Percentiles rank a stretch among this genome's conserved stretches.
Conservation (phyloP, 2,888 invertebrate genomes). For the Chorisops tibialis region DNA sequence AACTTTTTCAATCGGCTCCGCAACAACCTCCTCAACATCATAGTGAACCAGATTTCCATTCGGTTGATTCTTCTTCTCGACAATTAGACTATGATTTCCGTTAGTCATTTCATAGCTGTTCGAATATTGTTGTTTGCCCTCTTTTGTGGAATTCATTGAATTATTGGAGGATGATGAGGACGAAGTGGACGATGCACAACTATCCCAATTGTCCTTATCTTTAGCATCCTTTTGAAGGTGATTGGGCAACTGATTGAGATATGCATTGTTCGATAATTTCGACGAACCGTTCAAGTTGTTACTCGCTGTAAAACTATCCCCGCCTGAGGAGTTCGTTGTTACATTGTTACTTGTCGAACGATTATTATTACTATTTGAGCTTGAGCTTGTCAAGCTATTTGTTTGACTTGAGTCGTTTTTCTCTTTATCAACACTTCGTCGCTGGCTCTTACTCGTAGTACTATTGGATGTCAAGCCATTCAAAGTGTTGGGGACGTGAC, state of each 20-base stretch:
- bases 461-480: conserved; percentile 42
- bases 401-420: conserved; percentile 39
- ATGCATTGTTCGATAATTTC: not conserved
- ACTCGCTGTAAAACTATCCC: not conserved
- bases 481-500: conserved; percentile 37
- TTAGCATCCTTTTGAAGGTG: conserved; percentile 11
- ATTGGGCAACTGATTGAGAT: conserved; percentile 15
- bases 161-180: conserved; percentile 25
- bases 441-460: conserved; percentile 45
- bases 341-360: conserved; percentile 2
- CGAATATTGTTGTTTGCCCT: conserved; percentile 5
- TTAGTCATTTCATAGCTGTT: conserved; percentile 22
- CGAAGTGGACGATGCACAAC: conserved; percentile 17
- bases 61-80: conserved; percentile 34
- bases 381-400: conserved; percentile 27
- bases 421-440: conserved; percentile 49
- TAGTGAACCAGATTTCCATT: conserved; percentile 47
- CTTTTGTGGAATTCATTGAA: conserved; percentile 18
- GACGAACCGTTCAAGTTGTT: not conserved
- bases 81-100: not conserved
- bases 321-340: not conserved
- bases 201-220: conserved; percentile 32
- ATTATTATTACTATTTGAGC: conserved; percentile 17
- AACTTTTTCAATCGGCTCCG: conserved; percentile 39
- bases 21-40: conserved; percentile 45